Percentiles rank a stretch among this genome's conserved stretches.
Evolutionary conservation across 2,113 vertebrate genomes (phyloP).

Genomic region (Morone saxatilis): DNA sequence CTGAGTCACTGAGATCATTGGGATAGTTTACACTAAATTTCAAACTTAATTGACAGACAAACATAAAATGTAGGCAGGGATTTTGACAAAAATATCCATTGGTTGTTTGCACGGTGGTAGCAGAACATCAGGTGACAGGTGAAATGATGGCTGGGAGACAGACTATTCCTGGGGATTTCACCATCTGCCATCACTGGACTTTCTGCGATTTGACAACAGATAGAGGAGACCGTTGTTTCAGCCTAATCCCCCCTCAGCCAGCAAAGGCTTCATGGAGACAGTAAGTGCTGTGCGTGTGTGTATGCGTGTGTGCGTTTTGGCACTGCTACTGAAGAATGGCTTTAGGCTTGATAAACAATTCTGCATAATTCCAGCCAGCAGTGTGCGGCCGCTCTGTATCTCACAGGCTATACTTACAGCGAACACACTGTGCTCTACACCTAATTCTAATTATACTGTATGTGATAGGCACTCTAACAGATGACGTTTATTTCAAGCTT

Average conservation of each 20-base stretch:
- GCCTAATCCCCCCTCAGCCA: conserved; percentile 40
- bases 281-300: conserved; percentile 1
- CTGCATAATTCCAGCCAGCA: conserved; percentile 37
- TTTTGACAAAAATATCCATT: conserved; percentile 26
- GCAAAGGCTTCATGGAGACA: conserved; percentile 29
- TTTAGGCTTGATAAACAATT: conserved; percentile 40
- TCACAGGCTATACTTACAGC: conserved; percentile 11
- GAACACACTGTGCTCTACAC: not conserved
- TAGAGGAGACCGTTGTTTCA: conserved; percentile 33
- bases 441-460: conserved; percentile 13
- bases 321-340: conserved; percentile 27
- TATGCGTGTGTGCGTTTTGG: conserved; percentile 28
- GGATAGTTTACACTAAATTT: conserved; percentile 14
- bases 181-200: conserved; percentile 54
- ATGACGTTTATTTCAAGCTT: conserved; percentile 2
- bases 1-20: not conserved
- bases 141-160: conserved; percentile 24
- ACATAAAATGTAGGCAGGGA: conserved; percentile 22
- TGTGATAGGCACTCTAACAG: not conserved
- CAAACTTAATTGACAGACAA: conserved; percentile 25
- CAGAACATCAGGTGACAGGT: conserved; percentile 38
- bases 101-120: not conserved
- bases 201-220: conserved; percentile 41
- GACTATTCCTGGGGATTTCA: conserved; percentile 48
- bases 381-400: conserved; percentile 17